Conservation (phyloP, 2,113 vertebrate genomes). For the Eptesicus fuscus region DNA sequence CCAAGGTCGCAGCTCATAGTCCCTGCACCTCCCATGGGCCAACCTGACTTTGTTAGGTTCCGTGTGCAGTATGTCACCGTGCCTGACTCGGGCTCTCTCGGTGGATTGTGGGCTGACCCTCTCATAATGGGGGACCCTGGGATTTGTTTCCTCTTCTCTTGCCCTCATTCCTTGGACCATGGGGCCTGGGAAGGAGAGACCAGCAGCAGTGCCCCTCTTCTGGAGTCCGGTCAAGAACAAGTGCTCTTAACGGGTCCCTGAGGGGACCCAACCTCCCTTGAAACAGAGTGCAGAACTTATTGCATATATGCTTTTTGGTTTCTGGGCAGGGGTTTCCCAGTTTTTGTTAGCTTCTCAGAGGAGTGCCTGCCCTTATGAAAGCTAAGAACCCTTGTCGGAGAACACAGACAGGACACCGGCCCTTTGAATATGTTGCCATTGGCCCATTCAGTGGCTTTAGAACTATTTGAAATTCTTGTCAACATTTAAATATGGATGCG, state of each 20-base stretch:
- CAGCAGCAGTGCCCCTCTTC: not conserved
- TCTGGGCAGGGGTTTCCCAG: not conserved
- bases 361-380: too few species aligned
- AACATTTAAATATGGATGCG: accelerated
- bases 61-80: not conserved
- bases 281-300: not conserved
- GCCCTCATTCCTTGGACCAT: accelerated
- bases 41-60: not conserved
- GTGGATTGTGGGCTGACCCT: not conserved
- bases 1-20: accelerated
- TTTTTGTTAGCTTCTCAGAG: not conserved
- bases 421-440: accelerated
- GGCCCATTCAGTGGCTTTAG: not conserved
- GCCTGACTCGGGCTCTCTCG: not conserved
- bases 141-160: not conserved
- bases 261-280: not conserved
- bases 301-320: not conserved
- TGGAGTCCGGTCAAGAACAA: not conserved
- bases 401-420: not conserved
- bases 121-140: accelerated
- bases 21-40: not conserved
- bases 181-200: not conserved
- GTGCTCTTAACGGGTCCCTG: not conserved
- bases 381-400: not conserved
- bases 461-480: not conserved